Base-by-base conservation (phyloP, 53 echinoderm and acorn worm species). In the Stichopus horrens region DNA sequence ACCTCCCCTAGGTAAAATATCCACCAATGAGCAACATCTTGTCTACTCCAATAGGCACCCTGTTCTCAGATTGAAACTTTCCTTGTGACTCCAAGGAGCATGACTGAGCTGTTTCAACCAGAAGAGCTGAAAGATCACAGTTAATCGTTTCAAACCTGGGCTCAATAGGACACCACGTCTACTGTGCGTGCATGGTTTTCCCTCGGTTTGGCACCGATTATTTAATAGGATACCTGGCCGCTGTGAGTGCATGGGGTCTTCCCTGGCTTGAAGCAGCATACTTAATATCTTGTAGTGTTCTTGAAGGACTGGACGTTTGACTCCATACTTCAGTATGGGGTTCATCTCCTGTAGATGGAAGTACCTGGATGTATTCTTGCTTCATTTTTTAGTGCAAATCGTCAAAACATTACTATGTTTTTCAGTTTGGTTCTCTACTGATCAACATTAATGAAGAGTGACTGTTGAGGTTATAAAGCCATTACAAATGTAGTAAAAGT, bases 41-140 rank as follows among this genome's bases (percentile, higher is more conserved):
- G 79, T 79, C 79, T 52, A 14, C 37, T 37, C 37, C 37, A 37
- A 37, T 37, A 37, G 37, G 37, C 37, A 53, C 53, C 79, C 54
- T 79, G 79, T 79, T 79, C 55, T 79, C 79, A 13, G 55, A 19
- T 79, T 79, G 79, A 79, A 79, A 79, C 79, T 53, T 79, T 54
- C 55, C 79, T 13, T n/a, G 52, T 79, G 53, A 79, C 53, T 53
- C 79, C 7, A 18, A 55, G 52, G 53, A 53, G 79, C 16, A 63
- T 53, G 79, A 13, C 19, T 14, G 54, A 79, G 79, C 79, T 19
- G 53, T 79, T 53, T 18, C 19, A 79, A 79, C 79, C 79, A 18
- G 18, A 55, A 54, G 53, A 14, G 5, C 63, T 63, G 52, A 19
- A 79, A 79, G 53, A 79, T 54, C 54, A 3, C 8, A 18, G n/a